Percentiles rank a stretch among this genome's conserved stretches.
phyloP scores from a whole-genome alignment of 2,888 invertebrate species.

The Spicauda simplicius region DNA sequence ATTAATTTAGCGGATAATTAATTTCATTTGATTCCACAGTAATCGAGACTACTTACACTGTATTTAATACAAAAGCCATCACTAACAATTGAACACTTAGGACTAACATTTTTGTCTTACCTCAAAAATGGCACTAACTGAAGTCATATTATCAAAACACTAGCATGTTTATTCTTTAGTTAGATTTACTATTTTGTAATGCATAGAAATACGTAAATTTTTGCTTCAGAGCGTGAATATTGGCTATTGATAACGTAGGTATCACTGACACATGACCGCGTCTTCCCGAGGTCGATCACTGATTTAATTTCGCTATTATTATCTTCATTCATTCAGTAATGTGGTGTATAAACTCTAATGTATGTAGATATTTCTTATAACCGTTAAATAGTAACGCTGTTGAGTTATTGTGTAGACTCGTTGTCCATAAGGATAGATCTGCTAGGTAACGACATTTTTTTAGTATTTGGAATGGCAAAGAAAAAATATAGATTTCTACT shows the following conservation, averaged over 20 bases:
- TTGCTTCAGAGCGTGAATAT: not conserved
- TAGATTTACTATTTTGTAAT: not conserved
- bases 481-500: no score
- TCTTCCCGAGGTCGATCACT: slow-evolving; percentile 44
- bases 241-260: slow-evolving; percentile 59
- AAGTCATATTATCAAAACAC: not conserved
- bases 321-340: slow-evolving; percentile 32
- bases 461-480: no score
- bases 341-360: not conserved
- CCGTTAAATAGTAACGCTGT: no score
- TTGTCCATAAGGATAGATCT: no score
- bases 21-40: no score
- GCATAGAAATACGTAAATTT: not conserved
- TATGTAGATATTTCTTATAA: not conserved
- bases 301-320: slow-evolving; percentile 41
- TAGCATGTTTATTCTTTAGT: not conserved
- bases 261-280: slow-evolving; percentile 55
- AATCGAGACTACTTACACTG: no score
- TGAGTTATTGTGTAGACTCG: no score
- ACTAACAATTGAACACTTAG: no score
- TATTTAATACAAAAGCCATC: no score
- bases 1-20: no score
- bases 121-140: slow-evolving; percentile 40
- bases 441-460: no score
- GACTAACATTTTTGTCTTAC: slow-evolving; percentile 38